A percentile compares a stretch with the other conserved stretches of the same genome.
Conservation (phyloP, 2,797 vertebrate genomes). For the Acrossocheilus fasciatus region DNA sequence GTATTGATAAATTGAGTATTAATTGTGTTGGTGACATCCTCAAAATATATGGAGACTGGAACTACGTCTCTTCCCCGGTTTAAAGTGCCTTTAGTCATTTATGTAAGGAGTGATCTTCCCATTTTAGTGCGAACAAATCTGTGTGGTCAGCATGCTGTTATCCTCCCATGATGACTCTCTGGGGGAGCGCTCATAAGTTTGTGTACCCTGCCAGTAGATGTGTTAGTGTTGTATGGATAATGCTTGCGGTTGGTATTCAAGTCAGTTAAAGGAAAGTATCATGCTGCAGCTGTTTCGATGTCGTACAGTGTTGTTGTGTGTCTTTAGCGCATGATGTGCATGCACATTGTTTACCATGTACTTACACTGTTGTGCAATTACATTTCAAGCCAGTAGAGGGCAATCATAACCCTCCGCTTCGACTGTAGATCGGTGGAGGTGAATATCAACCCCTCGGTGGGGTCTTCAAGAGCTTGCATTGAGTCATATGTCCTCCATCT, state of each 20-base stretch:
- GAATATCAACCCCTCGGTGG: constrained; percentile 45
- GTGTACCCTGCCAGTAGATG: constrained; percentile 8
- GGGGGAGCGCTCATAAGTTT: neutral
- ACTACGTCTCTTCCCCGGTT: constrained; percentile 39
- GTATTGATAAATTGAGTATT: constrained; percentile 25
- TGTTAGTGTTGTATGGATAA: constrained; percentile 28
- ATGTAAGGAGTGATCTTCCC: constrained; percentile 20
- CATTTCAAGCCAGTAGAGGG: constrained; percentile 45
- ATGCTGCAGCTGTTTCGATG: constrained; percentile 21
- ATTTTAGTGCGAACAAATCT: constrained; percentile 35
- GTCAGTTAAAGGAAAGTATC: constrained; percentile 17
- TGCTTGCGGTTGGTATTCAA: constrained; percentile 13
- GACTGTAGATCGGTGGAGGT: constrained; percentile 18
- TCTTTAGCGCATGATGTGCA: constrained; percentile 41
- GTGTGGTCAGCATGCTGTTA: constrained; percentile 32
- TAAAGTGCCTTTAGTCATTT: constrained; percentile 64
- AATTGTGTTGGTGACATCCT: constrained; percentile 10
- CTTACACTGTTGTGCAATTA: constrained; percentile 44
- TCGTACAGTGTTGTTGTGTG: constrained; percentile 13
- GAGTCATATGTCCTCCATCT: constrained; percentile 12
- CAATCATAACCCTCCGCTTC: constrained; percentile 45
- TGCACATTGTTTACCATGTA: constrained; percentile 30
- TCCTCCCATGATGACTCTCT: constrained; percentile 25
- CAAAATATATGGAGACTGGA: neutral
- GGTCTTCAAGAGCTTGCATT: constrained; percentile 38